phyloP scores from a whole-genome alignment of 2,113 vertebrate species.

The Chaetops frenatus region DNA sequence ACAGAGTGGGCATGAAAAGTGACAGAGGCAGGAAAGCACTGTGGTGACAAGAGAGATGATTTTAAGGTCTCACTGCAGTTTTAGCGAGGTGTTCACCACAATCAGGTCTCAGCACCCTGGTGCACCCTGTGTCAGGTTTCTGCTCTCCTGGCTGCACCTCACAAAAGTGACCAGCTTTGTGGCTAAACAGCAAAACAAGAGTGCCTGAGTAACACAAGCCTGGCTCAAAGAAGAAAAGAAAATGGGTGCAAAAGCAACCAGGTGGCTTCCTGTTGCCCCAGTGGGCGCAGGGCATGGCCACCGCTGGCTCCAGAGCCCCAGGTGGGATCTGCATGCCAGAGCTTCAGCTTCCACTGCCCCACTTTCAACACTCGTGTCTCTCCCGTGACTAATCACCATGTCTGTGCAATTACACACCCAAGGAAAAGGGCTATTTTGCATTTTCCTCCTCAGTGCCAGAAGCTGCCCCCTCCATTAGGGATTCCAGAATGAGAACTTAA shows the following conservation, averaged over 20 bases:
- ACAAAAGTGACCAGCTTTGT: fast-evolving
- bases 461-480: not conserved
- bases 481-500: not conserved
- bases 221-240: fast-evolving
- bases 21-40: not conserved
- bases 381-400: not conserved
- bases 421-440: not conserved
- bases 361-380: not conserved
- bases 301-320: fast-evolving
- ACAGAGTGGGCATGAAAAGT: not conserved
- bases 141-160: not conserved
- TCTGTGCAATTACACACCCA: not conserved
- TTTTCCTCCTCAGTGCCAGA: not conserved
- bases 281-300: not conserved
- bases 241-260: not conserved
- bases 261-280: not conserved
- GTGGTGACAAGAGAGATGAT: not conserved
- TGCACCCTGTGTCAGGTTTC: not conserved
- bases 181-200: not conserved
- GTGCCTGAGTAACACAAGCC: not conserved
- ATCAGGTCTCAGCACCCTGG: fast-evolving
- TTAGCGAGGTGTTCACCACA: not conserved
- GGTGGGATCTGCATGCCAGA: not conserved
- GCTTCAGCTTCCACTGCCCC: not conserved
- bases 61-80: not conserved